Conservation (phyloP, 2,113 vertebrate genomes). For the Rhinichthys klamathensis region DNA sequence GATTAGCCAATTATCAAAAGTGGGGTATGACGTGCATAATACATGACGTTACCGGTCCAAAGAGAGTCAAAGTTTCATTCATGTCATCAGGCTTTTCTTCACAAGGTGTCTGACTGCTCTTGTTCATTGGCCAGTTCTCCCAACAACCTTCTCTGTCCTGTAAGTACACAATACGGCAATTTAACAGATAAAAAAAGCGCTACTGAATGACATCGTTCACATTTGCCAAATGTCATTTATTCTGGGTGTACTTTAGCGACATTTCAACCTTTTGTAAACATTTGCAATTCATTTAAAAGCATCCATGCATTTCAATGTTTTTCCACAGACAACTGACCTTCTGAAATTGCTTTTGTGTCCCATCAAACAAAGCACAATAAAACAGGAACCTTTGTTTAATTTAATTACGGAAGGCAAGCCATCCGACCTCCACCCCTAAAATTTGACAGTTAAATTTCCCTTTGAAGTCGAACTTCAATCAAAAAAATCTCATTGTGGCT, state of each 20-base stretch:
- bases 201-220: constrained; percentile 3
- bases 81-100: constrained; percentile 65
- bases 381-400: constrained; percentile 62
- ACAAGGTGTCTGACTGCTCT: constrained; percentile 61
- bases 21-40: neutral
- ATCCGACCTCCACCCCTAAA: constrained; percentile 36
- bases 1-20: neutral
- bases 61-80: constrained; percentile 54
- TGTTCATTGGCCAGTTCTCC: constrained; percentile 59
- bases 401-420: constrained; percentile 65
- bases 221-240: neutral
- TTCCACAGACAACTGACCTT: constrained; percentile 55
- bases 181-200: neutral
- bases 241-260: neutral
- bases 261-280: constrained; percentile 42
- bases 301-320: constrained; percentile 30
- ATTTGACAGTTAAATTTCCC: constrained; percentile 67
- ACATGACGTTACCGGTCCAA: constrained; percentile 70
- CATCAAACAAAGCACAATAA: constrained; percentile 58
- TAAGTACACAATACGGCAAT: constrained; percentile 5
- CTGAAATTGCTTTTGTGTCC: constrained; percentile 57
- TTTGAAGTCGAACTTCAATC: constrained; percentile 72
- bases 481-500: constrained; percentile 48
- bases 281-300: constrained; percentile 49
- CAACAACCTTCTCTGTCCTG: constrained; percentile 68